Evolutionary conservation across 2,113 vertebrate species (phyloP), one percentile per base, ranked within the genome.

Genomic region (Elephas maximus): DNA sequence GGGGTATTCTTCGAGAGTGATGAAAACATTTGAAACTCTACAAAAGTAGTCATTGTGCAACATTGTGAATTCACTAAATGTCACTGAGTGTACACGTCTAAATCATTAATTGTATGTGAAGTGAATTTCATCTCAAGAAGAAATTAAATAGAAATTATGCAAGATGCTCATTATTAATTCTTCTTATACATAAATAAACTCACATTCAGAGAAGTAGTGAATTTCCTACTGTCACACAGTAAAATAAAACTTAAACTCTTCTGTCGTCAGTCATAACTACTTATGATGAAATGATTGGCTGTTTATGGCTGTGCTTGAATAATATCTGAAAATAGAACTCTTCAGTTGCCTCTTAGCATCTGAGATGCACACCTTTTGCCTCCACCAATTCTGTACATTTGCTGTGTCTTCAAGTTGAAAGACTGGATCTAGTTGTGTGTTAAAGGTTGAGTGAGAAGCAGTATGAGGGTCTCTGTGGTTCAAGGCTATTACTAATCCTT

Each of bases 241-340:
- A 94, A 94, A 87, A 88, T 63, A 88, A 94, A 90, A 69, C 2
- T 69, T 26, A 85, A 45, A 33, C 26, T 73, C 26, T 77, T 80
- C 28, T 10, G 0, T 48, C 23, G 79, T 80, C 71, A 76, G 44
- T 8, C 9, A 26, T 2, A 85, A 11, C 18, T 48, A 62, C 17
- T 65, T 48, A 20, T 21, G 60, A 20, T 51, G 33, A 93, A 93
- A 53, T 86, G 81, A 60, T 5, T 41, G 18, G 44, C 24, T 77
- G 17, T 2, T 62, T 62, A 62, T 62, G 60, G 18, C 60, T 62
- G 60, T 62, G 60, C 60, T 62, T 62, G 60, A 18, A 62, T 60
- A 69, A 85, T 95, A 81, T 45, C 23, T 62, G 73, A 73, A 97
- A 86, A 78, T 82, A 60, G 0, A 89, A 69, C 28, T 73, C 17